A percentile compares a stretch with the other conserved stretches of the same genome.
Conservation (phyloP, 2,113 vertebrate genomes). For the Neodontobutis hainanensis region DNA sequence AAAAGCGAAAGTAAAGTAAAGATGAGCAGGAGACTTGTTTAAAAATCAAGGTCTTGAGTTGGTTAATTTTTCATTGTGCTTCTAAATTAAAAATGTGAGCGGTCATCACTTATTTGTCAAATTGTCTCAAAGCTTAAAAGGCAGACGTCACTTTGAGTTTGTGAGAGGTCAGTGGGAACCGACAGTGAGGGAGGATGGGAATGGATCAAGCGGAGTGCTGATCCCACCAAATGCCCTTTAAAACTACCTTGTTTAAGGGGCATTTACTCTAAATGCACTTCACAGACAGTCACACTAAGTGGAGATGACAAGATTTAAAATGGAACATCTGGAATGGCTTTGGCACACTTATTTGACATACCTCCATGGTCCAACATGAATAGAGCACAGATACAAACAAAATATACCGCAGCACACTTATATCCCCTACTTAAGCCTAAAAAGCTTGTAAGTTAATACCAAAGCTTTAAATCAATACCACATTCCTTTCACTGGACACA, state of each 20-base stretch:
- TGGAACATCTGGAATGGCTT: slow-evolving; percentile 75
- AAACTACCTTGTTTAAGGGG: slow-evolving; percentile 66
- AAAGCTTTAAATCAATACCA: slow-evolving; percentile 66
- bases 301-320: slow-evolving; percentile 72
- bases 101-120: slow-evolving; percentile 83
- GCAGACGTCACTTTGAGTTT: slow-evolving; percentile 75
- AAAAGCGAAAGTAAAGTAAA: slow-evolving; percentile 11
- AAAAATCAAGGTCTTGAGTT: slow-evolving; percentile 71
- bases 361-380: slow-evolving; percentile 46
- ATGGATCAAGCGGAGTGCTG: slow-evolving; percentile 66
- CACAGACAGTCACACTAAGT: slow-evolving; percentile 63
- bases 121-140: slow-evolving; percentile 67
- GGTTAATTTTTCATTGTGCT: slow-evolving; percentile 79
- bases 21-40: slow-evolving; percentile 45
- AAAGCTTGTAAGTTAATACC: slow-evolving; percentile 69
- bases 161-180: slow-evolving; percentile 65
- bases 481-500: slow-evolving; percentile 55
- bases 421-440: slow-evolving; percentile 58
- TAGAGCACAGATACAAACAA: slow-evolving; percentile 68
- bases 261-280: slow-evolving; percentile 70
- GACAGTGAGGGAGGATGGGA: slow-evolving; percentile 33
- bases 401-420: slow-evolving; percentile 48
- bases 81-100: slow-evolving; percentile 82
- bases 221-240: slow-evolving; percentile 60
- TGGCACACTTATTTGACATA: slow-evolving; percentile 57